Evolutionary conservation across 2,888 invertebrate genomes (phyloP).

Genomic region (Hypsopygia costalis): DNA sequence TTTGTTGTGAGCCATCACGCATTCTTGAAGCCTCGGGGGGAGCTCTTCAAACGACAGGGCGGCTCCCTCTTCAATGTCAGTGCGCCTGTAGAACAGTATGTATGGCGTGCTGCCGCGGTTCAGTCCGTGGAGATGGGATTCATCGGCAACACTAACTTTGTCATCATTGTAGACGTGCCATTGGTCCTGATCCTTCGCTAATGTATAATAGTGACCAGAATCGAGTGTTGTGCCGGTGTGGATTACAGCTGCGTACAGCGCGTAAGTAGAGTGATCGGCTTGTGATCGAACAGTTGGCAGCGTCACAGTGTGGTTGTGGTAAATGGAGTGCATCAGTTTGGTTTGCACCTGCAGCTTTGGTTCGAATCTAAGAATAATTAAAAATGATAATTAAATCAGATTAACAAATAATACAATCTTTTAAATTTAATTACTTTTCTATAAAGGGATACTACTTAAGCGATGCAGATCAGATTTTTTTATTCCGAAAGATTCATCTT

Average conservation of each 20-base stretch:
- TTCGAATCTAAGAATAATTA: constrained; percentile 47
- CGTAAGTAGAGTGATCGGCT: constrained; percentile 75
- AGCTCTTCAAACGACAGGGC: constrained; percentile 49
- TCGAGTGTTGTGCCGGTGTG: constrained; percentile 92
- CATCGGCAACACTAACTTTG: constrained; percentile 82
- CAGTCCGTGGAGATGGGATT: constrained; percentile 82
- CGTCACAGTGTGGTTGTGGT: constrained; percentile 78
- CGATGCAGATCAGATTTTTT: too few species aligned
- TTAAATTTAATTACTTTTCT: too few species aligned
- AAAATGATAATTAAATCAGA: too few species aligned
- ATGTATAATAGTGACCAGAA: constrained; percentile 93
- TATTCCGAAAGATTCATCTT: too few species aligned
- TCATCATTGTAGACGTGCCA: constrained; percentile 93
- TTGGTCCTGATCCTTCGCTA: constrained; percentile 83
- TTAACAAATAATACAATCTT: too few species aligned
- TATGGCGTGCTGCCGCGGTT: constrained; percentile 90
- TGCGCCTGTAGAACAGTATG: constrained; percentile 86
- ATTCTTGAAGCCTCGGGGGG: constrained; percentile 48
- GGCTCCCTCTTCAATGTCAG: constrained; percentile 61
- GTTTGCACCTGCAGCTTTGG: constrained; percentile 83
- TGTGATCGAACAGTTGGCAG: constrained; percentile 62
- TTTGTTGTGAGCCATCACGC: constrained; percentile 56
- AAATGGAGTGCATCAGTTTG: constrained; percentile 87
- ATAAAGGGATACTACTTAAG: too few species aligned
- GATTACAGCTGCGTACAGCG: constrained; percentile 90